Base-by-base conservation (phyloP, 2,113 vertebrate species). In the Gobius niger region DNA sequence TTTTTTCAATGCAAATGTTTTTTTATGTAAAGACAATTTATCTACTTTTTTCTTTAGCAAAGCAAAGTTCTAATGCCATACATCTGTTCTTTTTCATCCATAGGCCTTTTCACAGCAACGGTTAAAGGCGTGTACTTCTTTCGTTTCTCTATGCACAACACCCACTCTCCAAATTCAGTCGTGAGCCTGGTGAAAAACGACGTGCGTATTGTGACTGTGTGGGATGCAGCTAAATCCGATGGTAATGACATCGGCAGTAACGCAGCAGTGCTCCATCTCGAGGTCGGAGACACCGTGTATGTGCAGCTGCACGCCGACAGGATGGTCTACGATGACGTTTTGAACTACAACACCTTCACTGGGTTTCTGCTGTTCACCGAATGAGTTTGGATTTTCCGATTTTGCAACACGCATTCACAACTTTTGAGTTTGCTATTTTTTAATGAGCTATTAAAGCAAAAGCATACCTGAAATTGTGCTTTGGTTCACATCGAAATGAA, bases 81-180 rank as follows among this genome's bases (percentile, higher is more conserved):
- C 1, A 19, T 53, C 10, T 56, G 3, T 12, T 11, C 6, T 40
- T 6, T 46, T 68, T 3, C 49, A 67, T 47, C 59, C 16, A 6
- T 65, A 78, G 82, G 73, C 0, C 64, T 72, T 18, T 80, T 78
- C 57, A 65, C 65, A 0, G 85, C 79, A 44, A 9, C 19, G 12
- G 73, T 82, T 57, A 77, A 77, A 10, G 75, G 82, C 13, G 68
- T 73, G 47, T 88, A 87, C 76, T 87, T 80, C 71, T 90, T 90
- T 57, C 62, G 77, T n/a, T 87, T 86, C 76, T 71, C 86, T 0
- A 80, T 84, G 72, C 73, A 71, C 65, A 82, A 77, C 80, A 90
- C 74, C 73, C 82, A 7, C 8, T 5, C n/a, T 9, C 41, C 86
- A n/a, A 88, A 15, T 56, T 78, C 85, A 46, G 85, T 77, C n/a